Evolutionary conservation across 2,113 vertebrate species (phyloP).

Genomic region (Pao palembangensis): DNA sequence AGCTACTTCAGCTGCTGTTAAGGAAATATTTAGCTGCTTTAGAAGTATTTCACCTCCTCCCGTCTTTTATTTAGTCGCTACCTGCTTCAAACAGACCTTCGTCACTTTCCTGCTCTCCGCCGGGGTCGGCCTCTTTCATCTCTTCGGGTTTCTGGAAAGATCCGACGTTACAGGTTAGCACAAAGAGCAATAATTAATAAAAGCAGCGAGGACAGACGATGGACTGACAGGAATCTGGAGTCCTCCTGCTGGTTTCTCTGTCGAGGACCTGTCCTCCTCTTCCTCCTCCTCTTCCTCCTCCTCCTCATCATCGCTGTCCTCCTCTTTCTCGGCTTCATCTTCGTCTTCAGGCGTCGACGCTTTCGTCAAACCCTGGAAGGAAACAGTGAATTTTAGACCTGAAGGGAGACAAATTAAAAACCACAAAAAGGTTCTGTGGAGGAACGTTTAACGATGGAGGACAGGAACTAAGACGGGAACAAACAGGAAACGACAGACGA

Average conservation of each 20-base stretch:
- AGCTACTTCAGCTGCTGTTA: constrained; percentile 18
- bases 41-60: too few relatives aligned
- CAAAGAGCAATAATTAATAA: neutral
- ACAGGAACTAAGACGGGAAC: too few relatives aligned
- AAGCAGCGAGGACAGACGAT: too few relatives aligned
- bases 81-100: neutral
- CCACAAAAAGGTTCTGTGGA: too few relatives aligned
- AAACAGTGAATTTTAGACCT: neutral
- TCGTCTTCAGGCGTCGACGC: constrained; percentile 22
- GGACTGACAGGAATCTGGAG: constrained; percentile 25
- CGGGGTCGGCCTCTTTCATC: constrained; percentile 19
- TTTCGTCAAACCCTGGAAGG: constrained; percentile 37
- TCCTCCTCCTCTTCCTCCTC: neutral
- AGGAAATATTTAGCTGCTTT: neutral
- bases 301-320: constrained; percentile 10
- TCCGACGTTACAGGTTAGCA: neutral
- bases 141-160: constrained; percentile 31
- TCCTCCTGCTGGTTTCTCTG: constrained; percentile 14
- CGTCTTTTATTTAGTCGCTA: neutral
- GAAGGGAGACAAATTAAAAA: too few relatives aligned
- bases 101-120: constrained; percentile 36
- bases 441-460: too few relatives aligned
- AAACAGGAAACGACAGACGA: too few relatives aligned
- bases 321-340: constrained; percentile 24
- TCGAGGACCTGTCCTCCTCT: neutral